Evolutionary conservation across 2,888 invertebrate genomes (phyloP).

Genomic region (Luperina nickerlii): DNA sequence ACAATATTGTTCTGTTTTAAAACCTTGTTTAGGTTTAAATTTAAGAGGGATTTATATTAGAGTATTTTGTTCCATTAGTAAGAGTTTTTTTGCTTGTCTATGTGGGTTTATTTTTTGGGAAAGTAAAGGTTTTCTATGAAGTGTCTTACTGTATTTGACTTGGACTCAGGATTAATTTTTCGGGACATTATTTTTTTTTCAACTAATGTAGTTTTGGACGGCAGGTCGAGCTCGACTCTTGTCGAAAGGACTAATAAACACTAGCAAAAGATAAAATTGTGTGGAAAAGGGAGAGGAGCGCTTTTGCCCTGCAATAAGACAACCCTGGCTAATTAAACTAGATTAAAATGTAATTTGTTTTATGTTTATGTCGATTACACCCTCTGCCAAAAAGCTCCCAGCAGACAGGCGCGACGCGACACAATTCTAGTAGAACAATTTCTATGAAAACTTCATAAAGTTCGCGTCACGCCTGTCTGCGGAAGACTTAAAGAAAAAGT

Average conservation of each 20-base stretch:
- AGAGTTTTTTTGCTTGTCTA: constrained; percentile 16
- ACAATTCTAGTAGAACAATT: too few relatives aligned
- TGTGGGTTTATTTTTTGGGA: neutral
- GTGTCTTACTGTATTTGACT: neutral
- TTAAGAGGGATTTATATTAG: constrained; percentile 52
- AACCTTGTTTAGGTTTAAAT: constrained; percentile 56
- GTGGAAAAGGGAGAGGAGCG: neutral
- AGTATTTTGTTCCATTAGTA: constrained; percentile 53
- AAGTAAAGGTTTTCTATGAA: neutral
- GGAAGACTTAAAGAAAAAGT: too few relatives aligned
- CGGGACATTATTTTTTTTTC: neutral
- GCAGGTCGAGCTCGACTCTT: too few relatives aligned
- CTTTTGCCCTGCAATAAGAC: neutral
- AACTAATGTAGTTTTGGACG: neutral
- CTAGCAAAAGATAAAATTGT: neutral
- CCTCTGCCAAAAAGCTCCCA: neutral
- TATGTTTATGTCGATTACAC: neutral
- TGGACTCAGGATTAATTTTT: neutral
- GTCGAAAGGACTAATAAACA: neutral
- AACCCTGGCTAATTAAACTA: neutral
- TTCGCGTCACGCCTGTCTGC: too few relatives aligned
- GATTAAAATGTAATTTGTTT: neutral
- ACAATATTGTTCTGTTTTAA: constrained; percentile 55
- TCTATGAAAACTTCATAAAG: too few relatives aligned
- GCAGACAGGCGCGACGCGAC: too few relatives aligned